Base-by-base conservation (phyloP, 2,888 invertebrate species). In the Hetaerina titia region DNA sequence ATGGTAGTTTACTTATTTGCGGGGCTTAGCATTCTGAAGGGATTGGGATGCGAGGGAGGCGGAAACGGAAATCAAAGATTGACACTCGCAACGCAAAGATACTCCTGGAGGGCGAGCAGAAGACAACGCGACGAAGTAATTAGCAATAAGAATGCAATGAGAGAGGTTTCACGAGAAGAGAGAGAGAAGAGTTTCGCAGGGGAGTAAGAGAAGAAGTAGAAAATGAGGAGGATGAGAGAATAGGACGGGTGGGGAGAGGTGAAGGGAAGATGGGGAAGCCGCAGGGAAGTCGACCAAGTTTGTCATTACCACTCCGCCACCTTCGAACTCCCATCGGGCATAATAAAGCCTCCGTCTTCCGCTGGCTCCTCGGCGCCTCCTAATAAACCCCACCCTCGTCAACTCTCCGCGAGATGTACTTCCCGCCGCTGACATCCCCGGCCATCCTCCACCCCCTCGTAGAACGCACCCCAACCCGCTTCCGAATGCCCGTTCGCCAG, bases 281-380 rank as follows among this genome's bases (percentile, higher is more conserved):
- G 0, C 45, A 45, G 64, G 64, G 90, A 58, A 22, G 64, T 45
- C 31, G 64, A 64, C 57, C 89, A 57, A 92, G 92, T 92, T 92
- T 92, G 69, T 74, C 69, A 92, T 92, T 74, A 92, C 57, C 81
- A 13, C 31, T 25, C 13, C 25, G 74, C 69, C 56, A 69, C 31
- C 69, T 89, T 57, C 31, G 31, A 90, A 90, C 90, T 69, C 92
- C 92, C 92, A 92, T 56, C 45, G 92, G 92, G 69, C 92, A 7
- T 89, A 89, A 81, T 81, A 81, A 81, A 81, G 81, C 81, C 81
- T 81, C 31, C 31, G 0, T 11, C n/a, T 69, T 63, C 13, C 63
- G 15, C 17, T 45, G 45, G n/a, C n/a, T n/a, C n/a, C n/a, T 17
- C 69, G 22, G 69, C 69, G 69, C n/a, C 22, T 69, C 69, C 69